Percentiles rank a stretch among this genome's conserved stretches.
Evolutionary conservation across 1,140 invertebrate genomes (phyloP).

Genomic region (Ditylenchus dipsaci): DNA sequence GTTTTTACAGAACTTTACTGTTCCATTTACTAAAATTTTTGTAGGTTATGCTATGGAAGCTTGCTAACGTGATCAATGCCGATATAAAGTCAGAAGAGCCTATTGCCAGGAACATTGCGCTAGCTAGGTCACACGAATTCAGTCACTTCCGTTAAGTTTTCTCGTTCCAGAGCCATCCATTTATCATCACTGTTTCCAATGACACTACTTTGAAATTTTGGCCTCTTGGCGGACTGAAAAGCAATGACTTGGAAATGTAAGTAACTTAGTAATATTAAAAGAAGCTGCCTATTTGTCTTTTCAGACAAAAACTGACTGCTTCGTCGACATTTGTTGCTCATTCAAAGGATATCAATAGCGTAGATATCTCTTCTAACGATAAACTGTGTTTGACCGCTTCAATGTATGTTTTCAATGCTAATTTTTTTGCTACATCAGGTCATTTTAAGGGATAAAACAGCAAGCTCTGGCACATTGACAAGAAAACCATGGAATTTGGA

Average conservation of each 20-base stretch:
- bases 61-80: not conserved
- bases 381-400: slow-evolving; percentile 71
- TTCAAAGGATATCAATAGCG: slow-evolving; percentile 49
- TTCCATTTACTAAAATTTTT: not conserved
- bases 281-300: no score
- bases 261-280: no score
- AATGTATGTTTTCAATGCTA: slow-evolving; percentile 60
- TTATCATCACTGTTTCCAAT: slow-evolving; percentile 52
- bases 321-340: slow-evolving; percentile 52
- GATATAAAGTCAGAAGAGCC: slow-evolving; percentile 8
- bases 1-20: slow-evolving; percentile 44
- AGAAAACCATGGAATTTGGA: slow-evolving; percentile 58
- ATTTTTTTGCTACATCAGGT: no score
- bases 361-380: slow-evolving; percentile 54
- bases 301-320: slow-evolving; percentile 41
- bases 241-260: slow-evolving; percentile 7
- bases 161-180: slow-evolving; percentile 28
- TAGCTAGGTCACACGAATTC: slow-evolving; percentile 48
- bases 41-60: slow-evolving; percentile 1
- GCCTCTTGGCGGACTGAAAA: slow-evolving; percentile 26
- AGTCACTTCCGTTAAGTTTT: slow-evolving; percentile 49
- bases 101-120: slow-evolving; percentile 22
- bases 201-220: slow-evolving; percentile 56
- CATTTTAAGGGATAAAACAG: slow-evolving; percentile 73
- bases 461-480: slow-evolving; percentile 64